A percentile compares a stretch with the other conserved stretches of the same genome.
phyloP scores from a whole-genome alignment of 1,140 invertebrate species.

The Paraescarpia echinospica region DNA sequence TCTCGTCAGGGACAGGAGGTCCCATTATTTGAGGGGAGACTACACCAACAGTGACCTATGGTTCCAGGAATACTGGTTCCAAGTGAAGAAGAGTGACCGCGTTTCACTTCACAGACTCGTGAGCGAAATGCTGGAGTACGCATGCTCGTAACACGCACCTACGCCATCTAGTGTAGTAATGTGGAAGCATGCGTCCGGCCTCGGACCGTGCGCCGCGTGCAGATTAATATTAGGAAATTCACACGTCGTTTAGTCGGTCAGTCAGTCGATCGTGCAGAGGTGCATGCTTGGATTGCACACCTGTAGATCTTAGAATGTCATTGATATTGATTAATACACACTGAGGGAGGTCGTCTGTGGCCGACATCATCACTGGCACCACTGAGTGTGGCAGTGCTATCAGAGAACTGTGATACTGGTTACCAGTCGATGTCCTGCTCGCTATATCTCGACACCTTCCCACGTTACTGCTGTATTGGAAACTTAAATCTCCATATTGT shows the following conservation, averaged over 20 bases:
- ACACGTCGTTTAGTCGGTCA: neutral
- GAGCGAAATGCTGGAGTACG: constrained; percentile 90
- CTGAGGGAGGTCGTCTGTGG: no score
- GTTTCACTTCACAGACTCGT: constrained; percentile 96
- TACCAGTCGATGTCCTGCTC: neutral
- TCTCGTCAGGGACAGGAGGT: no score
- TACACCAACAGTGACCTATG: no score
- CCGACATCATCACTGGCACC: neutral
- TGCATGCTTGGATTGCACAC: neutral
- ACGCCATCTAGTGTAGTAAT: constrained; percentile 2
- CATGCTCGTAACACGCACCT: constrained; percentile 15
- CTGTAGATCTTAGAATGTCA: neutral
- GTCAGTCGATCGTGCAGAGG: neutral
- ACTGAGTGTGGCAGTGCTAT: neutral
- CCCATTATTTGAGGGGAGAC: no score
- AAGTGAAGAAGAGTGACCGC: constrained; percentile 83
- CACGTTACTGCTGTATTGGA: neutral
- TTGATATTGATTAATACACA: neutral
- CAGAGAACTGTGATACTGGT: neutral
- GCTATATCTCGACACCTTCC: neutral
- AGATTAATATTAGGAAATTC: constrained; percentile 1
- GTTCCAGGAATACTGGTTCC: constrained; percentile 89
- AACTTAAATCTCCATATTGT: neutral
- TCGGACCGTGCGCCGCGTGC: neutral
- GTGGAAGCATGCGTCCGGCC: neutral